These are phyloP conservation scores for Athalia cordata DNA, from an alignment of 2,888 invertebrate species.

Conservation along the genomic window DNA sequence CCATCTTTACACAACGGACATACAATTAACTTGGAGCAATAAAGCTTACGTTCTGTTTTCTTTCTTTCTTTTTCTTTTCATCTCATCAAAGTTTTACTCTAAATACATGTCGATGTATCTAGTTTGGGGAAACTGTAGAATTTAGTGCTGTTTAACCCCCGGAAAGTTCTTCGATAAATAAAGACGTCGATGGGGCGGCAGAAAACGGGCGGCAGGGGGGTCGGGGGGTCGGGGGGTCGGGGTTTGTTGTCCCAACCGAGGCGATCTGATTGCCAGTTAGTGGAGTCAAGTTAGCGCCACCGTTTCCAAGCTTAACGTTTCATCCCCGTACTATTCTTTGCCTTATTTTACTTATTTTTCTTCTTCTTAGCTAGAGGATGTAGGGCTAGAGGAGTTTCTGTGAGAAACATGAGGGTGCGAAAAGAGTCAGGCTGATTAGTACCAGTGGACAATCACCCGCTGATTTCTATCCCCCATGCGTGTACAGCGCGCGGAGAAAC, in stretches of 20 bases:
- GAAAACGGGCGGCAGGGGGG: constrained; percentile 30
- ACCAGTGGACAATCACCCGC: constrained; percentile 4
- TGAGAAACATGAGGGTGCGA: background rate
- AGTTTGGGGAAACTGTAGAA: constrained; percentile 53
- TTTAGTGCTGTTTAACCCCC: constrained; percentile 71
- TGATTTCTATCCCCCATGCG: constrained; percentile 11
- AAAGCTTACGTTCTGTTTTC: constrained; percentile 51
- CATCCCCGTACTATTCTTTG: background rate
- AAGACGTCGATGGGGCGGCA: constrained; percentile 46
- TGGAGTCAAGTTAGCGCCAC: constrained; percentile 65
- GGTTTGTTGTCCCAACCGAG: constrained; percentile 69
- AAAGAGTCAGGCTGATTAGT: constrained; percentile 36
- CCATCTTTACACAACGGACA: constrained; percentile 59
- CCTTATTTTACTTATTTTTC: too few species aligned
- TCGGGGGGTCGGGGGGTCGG: constrained; percentile 46
- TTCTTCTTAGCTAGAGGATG: too few species aligned
- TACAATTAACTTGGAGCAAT: constrained; percentile 59
- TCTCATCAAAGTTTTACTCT: background rate
- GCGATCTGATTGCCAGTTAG: constrained; percentile 72
- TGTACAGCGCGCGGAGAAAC: too few species aligned
- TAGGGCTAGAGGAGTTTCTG: background rate
- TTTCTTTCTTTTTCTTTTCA: too few species aligned
- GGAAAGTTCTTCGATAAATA: constrained; percentile 71
- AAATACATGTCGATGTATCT: background rate
- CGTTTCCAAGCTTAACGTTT: constrained; percentile 62